Evolutionary conservation across 2,888 invertebrate genomes (phyloP).

Genomic region (Cephus spinipes): DNA sequence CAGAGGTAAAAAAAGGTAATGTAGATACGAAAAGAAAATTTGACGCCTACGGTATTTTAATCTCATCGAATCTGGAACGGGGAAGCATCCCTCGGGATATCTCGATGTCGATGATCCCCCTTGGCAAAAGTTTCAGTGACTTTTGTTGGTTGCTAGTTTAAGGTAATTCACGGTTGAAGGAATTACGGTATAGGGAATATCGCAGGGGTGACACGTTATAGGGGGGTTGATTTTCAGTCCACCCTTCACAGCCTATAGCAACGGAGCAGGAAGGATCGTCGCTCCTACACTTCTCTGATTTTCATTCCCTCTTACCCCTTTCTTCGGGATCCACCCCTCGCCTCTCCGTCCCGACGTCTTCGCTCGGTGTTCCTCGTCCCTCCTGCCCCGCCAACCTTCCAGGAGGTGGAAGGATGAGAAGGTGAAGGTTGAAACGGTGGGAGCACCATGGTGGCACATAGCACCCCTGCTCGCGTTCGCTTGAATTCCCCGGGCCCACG

Average conservation of each 20-base stretch:
- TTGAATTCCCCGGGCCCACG: slow-evolving; percentile 38
- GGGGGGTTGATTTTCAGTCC: background rate
- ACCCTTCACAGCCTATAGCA: background rate
- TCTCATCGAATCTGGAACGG: background rate
- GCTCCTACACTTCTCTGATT: background rate
- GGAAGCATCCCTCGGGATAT: background rate
- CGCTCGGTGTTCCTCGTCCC: background rate
- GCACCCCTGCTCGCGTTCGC: slow-evolving; percentile 8
- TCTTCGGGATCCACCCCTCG: background rate
- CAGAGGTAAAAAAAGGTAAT: background rate
- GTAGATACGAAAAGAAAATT: background rate
- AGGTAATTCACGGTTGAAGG: slow-evolving; percentile 42
- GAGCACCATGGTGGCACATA: background rate
- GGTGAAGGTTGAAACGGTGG: background rate
- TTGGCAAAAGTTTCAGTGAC: slow-evolving; percentile 43
- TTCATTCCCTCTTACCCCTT: background rate
- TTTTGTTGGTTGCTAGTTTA: slow-evolving; percentile 27
- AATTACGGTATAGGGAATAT: background rate
- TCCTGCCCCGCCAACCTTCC: background rate
- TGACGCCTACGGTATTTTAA: background rate
- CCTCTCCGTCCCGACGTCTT: background rate
- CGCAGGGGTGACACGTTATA: background rate
- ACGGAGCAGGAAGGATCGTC: background rate
- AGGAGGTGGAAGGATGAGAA: background rate
- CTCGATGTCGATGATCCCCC: background rate